phyloP scores from a whole-genome alignment of 2,888 invertebrate genomes.

The Eilema caniola region DNA sequence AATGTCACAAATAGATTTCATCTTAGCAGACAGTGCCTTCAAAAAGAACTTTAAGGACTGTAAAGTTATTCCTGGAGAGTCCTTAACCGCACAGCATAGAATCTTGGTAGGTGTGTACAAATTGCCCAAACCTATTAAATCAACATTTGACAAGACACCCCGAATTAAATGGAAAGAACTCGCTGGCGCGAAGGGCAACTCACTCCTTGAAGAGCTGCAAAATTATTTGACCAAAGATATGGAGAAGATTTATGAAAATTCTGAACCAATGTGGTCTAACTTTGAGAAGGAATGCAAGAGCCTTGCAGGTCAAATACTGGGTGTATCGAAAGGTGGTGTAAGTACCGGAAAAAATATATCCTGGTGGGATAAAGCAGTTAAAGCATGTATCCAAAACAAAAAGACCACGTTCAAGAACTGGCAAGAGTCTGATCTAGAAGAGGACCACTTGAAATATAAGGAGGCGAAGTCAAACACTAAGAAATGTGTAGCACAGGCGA shows the following conservation, averaged over 20 bases:
- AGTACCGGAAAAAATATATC: too few species aligned
- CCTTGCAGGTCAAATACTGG: neutral
- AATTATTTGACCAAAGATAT: neutral
- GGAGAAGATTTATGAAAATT: neutral
- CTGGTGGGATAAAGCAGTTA: neutral
- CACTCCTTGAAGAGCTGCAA: neutral
- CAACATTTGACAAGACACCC: neutral
- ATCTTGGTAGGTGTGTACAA: neutral
- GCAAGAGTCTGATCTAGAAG: neutral
- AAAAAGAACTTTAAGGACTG: too few species aligned
- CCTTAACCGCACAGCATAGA: neutral
- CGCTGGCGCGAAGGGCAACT: neutral
- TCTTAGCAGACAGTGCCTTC: too few species aligned
- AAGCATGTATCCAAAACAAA: neutral
- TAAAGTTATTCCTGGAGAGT: neutral
- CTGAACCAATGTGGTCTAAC: neutral
- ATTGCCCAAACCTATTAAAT: neutral
- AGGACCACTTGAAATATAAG: neutral
- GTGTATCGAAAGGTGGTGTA: neutral
- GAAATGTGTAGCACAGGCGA: neutral
- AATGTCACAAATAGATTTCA: too few species aligned
- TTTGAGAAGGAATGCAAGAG: neutral
- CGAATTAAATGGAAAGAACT: constrained; percentile 1
- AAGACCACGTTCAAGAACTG: neutral
- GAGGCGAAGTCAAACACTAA: neutral